Conservation (phyloP, 2,888 invertebrate species). For the Erebia epiphron region DNA sequence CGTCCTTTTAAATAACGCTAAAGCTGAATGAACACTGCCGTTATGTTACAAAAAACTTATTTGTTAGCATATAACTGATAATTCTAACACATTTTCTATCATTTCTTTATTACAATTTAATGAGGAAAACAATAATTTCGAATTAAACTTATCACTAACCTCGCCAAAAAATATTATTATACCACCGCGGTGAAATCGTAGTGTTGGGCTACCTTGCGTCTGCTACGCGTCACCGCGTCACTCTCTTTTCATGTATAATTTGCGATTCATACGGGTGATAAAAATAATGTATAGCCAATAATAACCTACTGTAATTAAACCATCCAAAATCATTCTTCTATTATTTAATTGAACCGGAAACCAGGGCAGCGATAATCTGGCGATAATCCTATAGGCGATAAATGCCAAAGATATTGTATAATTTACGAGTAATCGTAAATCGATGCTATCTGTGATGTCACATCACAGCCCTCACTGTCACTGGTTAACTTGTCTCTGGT, state of each 20-base stretch:
- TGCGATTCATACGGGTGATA: neutral
- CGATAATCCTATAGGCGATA: too few relatives aligned
- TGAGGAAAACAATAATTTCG: slow-evolving; percentile 56
- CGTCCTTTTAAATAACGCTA: slow-evolving; percentile 60
- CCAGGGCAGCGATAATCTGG: too few relatives aligned
- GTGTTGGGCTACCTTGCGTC: slow-evolving; percentile 23
- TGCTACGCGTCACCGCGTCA: slow-evolving; percentile 2
- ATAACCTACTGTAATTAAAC: too few relatives aligned
- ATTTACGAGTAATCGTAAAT: too few relatives aligned
- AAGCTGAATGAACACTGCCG: slow-evolving; percentile 62
- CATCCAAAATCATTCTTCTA: too few relatives aligned
- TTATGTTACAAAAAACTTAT: slow-evolving; percentile 38
- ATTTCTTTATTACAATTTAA: slow-evolving; percentile 43
- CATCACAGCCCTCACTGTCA: too few relatives aligned
- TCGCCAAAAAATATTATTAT: slow-evolving; percentile 56
- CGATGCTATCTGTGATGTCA: too few relatives aligned
- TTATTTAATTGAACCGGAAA: too few relatives aligned
- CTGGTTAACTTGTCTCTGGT: too few relatives aligned
- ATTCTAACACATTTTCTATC: slow-evolving; percentile 22
- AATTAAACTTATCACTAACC: slow-evolving; percentile 66
- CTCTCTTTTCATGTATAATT: slow-evolving; percentile 2
- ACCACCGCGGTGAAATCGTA: slow-evolving; percentile 59
- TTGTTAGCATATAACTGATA: slow-evolving; percentile 33
- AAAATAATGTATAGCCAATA: too few relatives aligned
- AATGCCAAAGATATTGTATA: too few relatives aligned